phyloP scores from a whole-genome alignment of 2,888 invertebrate genomes.

The Rhagium mordax region DNA sequence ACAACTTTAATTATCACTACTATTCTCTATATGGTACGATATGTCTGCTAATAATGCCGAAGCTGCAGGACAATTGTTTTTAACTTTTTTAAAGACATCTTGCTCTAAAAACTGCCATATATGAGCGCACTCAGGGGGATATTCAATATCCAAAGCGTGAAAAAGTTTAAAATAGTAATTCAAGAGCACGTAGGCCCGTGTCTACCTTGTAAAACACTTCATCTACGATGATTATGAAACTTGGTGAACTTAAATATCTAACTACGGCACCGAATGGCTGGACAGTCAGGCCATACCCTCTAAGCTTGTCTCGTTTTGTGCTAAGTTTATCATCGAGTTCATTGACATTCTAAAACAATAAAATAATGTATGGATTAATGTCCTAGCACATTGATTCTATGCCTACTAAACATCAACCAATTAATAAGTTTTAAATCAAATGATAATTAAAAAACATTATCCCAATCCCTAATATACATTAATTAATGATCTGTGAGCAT shows the following conservation, averaged over 20 bases:
- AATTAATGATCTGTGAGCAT: neutral
- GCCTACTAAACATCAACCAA: too few relatives aligned
- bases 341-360: neutral
- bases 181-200: neutral
- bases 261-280: neutral
- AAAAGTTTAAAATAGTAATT: slow-evolving; percentile 27
- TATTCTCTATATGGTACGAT: neutral
- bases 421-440: too few relatives aligned
- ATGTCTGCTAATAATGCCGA: neutral
- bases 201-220: neutral
- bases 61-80: neutral
- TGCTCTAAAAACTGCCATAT: slow-evolving; percentile 8
- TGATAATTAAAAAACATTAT: too few relatives aligned
- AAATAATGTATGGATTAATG: too few relatives aligned
- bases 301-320: neutral
- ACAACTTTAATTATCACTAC: neutral
- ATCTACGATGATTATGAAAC: neutral
- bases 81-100: neutral
- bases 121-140: slow-evolving; percentile 7
- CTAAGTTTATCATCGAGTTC: neutral
- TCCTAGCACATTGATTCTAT: too few relatives aligned
- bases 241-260: neutral
- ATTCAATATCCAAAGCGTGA: slow-evolving; percentile 17
- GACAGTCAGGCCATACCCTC: neutral
- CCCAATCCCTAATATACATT: too few relatives aligned